Evolutionary conservation across 2,797 vertebrate genomes (phyloP).

Genomic region (Arvicola amphibius): DNA sequence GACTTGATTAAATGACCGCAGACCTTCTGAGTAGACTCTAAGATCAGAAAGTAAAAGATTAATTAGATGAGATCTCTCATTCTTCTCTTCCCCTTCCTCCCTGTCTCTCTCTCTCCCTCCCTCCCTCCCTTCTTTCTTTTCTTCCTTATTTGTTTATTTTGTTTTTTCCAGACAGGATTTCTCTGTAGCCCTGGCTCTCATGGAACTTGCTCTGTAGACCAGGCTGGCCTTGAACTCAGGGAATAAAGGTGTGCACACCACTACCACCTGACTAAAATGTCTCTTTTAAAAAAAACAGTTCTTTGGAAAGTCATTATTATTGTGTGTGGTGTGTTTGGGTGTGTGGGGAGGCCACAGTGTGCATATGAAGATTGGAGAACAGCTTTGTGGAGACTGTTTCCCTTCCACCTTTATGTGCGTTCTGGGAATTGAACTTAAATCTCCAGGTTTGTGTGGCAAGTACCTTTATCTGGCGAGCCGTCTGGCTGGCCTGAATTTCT

Average conservation of each 20-base stretch:
- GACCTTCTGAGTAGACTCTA: constrained; percentile 1
- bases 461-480: not conserved
- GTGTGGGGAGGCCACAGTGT: not conserved
- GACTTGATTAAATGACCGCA: not conserved
- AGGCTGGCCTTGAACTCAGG: not conserved
- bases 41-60: constrained; percentile 51
- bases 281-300: not conserved
- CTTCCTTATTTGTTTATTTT: not conserved
- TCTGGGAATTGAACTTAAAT: not conserved
- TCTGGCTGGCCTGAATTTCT: not conserved
- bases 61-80: not conserved
- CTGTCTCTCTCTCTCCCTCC: not conserved
- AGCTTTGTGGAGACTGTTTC: not conserved
- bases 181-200: not conserved
- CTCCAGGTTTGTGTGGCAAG: not conserved
- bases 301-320: not conserved
- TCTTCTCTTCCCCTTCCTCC: not conserved
- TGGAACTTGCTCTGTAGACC: not conserved
- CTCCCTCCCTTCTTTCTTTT: not conserved
- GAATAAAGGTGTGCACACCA: not conserved
- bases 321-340: not conserved
- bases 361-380: not conserved
- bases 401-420: not conserved
- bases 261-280: not conserved
- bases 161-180: not conserved